A percentile compares a stretch with the other conserved stretches of the same genome.
These are phyloP conservation scores for Megalops atlanticus DNA, from an alignment of 2,113 vertebrate genomes.

Conservation along the genomic window DNA sequence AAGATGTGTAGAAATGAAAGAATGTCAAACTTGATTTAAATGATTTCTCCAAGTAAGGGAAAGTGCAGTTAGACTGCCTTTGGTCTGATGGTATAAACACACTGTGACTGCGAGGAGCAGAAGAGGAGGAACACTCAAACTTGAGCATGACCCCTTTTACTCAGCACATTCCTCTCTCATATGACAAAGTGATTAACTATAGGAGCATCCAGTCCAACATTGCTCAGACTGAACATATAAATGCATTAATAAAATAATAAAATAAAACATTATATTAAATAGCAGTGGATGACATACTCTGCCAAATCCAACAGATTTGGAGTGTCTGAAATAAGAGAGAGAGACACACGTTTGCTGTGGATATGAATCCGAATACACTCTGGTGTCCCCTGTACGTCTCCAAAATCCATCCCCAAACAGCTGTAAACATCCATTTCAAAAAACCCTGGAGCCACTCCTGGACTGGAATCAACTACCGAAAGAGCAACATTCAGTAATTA, in stretches of 20 bases:
- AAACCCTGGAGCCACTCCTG: conserved; percentile 53
- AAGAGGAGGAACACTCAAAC: conserved; percentile 46
- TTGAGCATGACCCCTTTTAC: conserved; percentile 60
- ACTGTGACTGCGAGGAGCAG: not conserved
- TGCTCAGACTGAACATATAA: conserved; percentile 66
- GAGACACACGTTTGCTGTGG: conserved; percentile 45
- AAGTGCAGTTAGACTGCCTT: no score
- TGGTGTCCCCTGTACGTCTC: conserved; percentile 64
- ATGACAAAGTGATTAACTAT: conserved; percentile 75
- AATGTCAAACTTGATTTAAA: no score
- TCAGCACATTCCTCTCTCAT: conserved; percentile 62
- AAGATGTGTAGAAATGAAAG: no score
- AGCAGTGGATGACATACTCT: conserved; percentile 58
- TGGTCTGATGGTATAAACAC: no score
- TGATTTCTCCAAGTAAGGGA: no score
- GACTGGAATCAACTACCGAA: conserved; percentile 54
- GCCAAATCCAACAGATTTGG: conserved; percentile 53
- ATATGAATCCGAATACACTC: conserved; percentile 61
- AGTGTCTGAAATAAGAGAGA: conserved; percentile 25
- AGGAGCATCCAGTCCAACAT: conserved; percentile 62
- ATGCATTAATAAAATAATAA: conserved; percentile 51
- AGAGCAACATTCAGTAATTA: conserved; percentile 57
- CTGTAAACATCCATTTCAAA: conserved; percentile 71
- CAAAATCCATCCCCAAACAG: conserved; percentile 62
- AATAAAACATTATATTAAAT: conserved; percentile 67